phyloP scores from a whole-genome alignment of 2,797 vertebrate species.

The Remorina albescens region DNA sequence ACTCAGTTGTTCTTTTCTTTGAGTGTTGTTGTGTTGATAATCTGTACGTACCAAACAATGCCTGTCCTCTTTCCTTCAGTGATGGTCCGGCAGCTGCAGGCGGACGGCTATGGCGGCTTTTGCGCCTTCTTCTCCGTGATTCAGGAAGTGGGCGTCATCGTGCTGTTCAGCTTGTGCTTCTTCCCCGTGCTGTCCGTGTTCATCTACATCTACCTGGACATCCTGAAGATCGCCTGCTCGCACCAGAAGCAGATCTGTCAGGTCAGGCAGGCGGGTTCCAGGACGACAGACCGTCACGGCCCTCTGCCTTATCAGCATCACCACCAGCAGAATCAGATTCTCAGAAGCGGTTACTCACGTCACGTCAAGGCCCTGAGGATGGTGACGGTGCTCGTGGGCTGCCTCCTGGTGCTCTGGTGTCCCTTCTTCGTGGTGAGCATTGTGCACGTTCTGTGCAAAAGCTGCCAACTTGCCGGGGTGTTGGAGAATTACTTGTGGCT shows the following conservation, averaged over 20 bases:
- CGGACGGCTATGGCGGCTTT: conserved; percentile 49
- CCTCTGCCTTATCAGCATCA: background rate
- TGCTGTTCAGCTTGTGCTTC: conserved; percentile 86
- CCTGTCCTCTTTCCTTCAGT: conserved; percentile 57
- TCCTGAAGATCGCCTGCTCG: conserved; percentile 89
- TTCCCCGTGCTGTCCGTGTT: conserved; percentile 88
- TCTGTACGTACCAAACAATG: background rate
- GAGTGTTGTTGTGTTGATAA: background rate
- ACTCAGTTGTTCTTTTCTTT: background rate
- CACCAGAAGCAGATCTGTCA: conserved; percentile 88
- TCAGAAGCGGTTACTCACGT: conserved; percentile 58
- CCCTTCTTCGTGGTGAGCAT: conserved; percentile 90
- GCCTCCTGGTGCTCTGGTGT: conserved; percentile 91
- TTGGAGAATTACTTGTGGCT: conserved; percentile 91
- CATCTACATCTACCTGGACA: conserved; percentile 93
- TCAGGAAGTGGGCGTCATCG: conserved; percentile 82
- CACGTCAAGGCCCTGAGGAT: conserved; percentile 91
- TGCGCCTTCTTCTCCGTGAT: conserved; percentile 91
- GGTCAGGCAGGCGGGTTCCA: conserved; percentile 68
- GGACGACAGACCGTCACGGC: conserved; percentile 3
- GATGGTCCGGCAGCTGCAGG: conserved; percentile 82
- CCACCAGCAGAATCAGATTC: conserved; percentile 38
- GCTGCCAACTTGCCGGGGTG: conserved; percentile 81
- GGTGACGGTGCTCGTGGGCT: conserved; percentile 88
- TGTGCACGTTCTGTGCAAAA: conserved; percentile 84